These are phyloP conservation scores for Cremastinae sp. DNA, from an alignment of 2,888 invertebrate species.

Conservation along the genomic window DNA sequence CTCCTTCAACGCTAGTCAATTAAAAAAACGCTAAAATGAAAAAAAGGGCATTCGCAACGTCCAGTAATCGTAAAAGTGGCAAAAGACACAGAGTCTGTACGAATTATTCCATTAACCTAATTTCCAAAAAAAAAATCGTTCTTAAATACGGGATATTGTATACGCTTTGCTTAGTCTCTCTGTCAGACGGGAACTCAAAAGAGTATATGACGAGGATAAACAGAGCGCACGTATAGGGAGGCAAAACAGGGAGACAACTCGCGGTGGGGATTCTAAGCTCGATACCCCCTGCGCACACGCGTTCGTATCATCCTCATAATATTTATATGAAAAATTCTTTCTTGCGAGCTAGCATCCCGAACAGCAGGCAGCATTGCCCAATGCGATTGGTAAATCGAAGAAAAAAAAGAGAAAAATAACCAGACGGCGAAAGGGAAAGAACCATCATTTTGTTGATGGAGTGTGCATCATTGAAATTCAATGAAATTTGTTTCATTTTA, in stretches of 20 bases:
- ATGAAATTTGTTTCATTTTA: too few relatives aligned
- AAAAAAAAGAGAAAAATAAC: background rate
- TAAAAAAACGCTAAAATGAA: too few relatives aligned
- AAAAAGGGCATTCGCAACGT: too few relatives aligned
- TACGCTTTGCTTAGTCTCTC: constrained; percentile 2
- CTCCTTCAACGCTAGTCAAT: too few relatives aligned
- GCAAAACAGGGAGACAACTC: constrained; percentile 21
- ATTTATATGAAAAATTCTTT: constrained; percentile 62
- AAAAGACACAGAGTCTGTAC: constrained; percentile 17
- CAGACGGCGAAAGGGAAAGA: too few relatives aligned
- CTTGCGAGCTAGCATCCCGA: constrained; percentile 21
- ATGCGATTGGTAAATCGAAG: background rate
- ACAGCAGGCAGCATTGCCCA: background rate
- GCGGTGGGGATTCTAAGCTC: constrained; percentile 14
- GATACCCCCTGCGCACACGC: constrained; percentile 3
- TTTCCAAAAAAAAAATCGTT: background rate
- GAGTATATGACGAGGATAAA: constrained; percentile 45
- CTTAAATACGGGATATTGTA: constrained; percentile 12
- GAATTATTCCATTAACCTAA: constrained; percentile 30
- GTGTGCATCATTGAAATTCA: too few relatives aligned
- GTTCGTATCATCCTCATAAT: constrained; percentile 58
- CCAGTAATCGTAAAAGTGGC: background rate
- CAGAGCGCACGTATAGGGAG: constrained; percentile 24
- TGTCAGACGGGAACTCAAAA: background rate
- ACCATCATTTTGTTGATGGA: too few relatives aligned